phyloP scores from a whole-genome alignment of 2,113 vertebrate species.

The Leiothrix lutea region DNA sequence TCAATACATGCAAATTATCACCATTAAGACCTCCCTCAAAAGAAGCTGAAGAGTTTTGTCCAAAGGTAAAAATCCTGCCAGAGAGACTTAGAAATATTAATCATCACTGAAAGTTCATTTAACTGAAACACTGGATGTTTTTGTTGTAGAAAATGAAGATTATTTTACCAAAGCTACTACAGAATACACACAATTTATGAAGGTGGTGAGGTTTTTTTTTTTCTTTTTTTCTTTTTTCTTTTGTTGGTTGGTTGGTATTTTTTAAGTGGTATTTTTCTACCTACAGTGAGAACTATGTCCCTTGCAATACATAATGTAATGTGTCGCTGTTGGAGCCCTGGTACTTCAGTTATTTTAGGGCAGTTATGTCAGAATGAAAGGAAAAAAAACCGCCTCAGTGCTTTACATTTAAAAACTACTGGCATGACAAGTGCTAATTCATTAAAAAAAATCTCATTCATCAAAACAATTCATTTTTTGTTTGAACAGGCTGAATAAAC shows the following conservation, averaged over 20 bases:
- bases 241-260: background rate
- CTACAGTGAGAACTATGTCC: background rate
- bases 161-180: background rate
- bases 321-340: background rate
- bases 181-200: background rate
- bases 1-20: background rate
- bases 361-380: constrained; percentile 62
- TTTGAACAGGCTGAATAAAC: constrained; percentile 75
- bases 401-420: constrained; percentile 72
- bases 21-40: background rate
- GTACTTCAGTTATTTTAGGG: constrained; percentile 65
- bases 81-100: background rate
- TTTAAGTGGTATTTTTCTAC: background rate
- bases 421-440: constrained; percentile 71
- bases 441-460: constrained; percentile 76
- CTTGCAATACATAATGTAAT: background rate
- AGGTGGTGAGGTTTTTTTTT: fast-evolving
- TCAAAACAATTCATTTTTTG: constrained; percentile 79
- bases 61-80: background rate
- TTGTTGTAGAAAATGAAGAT: background rate
- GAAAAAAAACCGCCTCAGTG: constrained; percentile 28
- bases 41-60: background rate
- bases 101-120: background rate
- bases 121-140: background rate
- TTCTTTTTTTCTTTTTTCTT: background rate